A percentile compares a stretch with the other conserved stretches of the same genome.
These are phyloP conservation scores for Marisa cornuarietis DNA, from an alignment of 1,140 invertebrate genomes.

Conservation along the genomic window DNA sequence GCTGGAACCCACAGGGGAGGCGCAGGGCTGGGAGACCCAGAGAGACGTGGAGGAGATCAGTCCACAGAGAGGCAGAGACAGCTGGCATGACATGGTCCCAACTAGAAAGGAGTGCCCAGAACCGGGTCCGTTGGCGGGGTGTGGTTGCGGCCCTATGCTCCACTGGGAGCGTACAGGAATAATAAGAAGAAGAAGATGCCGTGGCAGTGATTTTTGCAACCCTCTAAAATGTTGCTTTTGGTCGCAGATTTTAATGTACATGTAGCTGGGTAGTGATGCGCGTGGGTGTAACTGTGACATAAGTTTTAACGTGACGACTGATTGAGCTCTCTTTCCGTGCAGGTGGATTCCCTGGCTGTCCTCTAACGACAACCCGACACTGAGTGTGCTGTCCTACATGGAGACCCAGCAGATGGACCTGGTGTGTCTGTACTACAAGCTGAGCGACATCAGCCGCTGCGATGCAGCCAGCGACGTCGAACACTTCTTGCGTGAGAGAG, in stretches of 20 bases:
- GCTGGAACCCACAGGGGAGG: too few species aligned
- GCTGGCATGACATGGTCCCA: too few species aligned
- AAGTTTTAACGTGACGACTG: background rate
- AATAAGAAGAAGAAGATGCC: too few species aligned
- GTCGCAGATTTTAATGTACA: too few species aligned
- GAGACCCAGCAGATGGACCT: constrained; percentile 14
- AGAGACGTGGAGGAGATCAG: too few species aligned
- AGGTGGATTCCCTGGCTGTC: constrained; percentile 17
- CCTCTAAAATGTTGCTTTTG: background rate
- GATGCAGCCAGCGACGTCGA: constrained; percentile 12
- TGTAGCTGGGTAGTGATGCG: background rate
- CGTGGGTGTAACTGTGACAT: background rate
- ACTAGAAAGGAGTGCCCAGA: too few species aligned
- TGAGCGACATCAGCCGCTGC: constrained; percentile 17
- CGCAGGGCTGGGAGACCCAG: too few species aligned
- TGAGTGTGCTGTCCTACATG: constrained; percentile 19
- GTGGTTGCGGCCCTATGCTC: too few species aligned
- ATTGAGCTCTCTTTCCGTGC: background rate
- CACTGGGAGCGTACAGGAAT: too few species aligned
- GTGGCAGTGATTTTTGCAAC: too few species aligned
- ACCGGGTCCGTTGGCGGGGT: too few species aligned
- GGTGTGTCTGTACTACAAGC: background rate
- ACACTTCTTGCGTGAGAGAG: background rate
- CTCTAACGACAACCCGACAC: constrained; percentile 12
- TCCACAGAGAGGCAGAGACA: too few species aligned